Percentiles rank a stretch among this genome's conserved stretches.
Evolutionary conservation across 2,797 vertebrate species (phyloP).

Genomic region (Emydoidea blandingii): DNA sequence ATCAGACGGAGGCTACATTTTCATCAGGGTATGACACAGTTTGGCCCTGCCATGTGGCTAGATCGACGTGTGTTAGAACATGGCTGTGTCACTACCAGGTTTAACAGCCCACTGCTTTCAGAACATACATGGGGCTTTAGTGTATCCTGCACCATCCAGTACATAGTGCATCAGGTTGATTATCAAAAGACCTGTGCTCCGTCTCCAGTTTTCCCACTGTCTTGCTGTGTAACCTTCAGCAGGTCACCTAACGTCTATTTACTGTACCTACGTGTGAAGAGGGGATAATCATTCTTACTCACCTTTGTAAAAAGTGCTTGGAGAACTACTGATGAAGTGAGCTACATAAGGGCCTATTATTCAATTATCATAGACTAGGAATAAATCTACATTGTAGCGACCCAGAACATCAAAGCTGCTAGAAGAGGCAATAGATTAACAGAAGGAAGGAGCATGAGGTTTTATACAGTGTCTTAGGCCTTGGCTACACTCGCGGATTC

Average conservation of each 20-base stretch:
- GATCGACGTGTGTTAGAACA: background rate
- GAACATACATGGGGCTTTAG: background rate
- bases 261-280: background rate
- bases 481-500: too few relatives aligned
- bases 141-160: background rate
- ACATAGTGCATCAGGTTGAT: background rate
- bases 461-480: background rate
- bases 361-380: background rate
- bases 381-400: background rate
- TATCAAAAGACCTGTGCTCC: background rate
- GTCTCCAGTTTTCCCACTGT: background rate
- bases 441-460: background rate
- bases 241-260: background rate
- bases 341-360: background rate
- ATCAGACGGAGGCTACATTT: background rate
- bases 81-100: background rate
- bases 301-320: background rate
- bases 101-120: background rate
- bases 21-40: background rate
- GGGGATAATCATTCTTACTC: background rate
- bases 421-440: background rate
- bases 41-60: background rate
- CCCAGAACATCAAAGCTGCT: background rate
- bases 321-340: background rate
- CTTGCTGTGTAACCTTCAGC: background rate